phyloP scores from a whole-genome alignment of 2,113 vertebrate species.

The Neogobius melanostomus region DNA sequence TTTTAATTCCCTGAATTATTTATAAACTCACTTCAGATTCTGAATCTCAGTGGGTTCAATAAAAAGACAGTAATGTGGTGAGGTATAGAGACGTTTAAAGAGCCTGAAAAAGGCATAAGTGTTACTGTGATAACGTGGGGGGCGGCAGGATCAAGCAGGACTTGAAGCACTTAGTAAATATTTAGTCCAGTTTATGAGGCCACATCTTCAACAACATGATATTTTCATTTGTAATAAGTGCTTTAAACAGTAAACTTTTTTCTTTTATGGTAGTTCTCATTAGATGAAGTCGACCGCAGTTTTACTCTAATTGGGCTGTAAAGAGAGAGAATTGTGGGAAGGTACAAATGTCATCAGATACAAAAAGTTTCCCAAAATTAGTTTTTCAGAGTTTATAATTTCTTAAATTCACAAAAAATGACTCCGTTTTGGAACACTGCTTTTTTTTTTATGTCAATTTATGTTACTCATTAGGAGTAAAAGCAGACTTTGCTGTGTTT shows the following conservation, averaged over 20 bases:
- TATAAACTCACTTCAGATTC: no score
- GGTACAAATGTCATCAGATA: not conserved
- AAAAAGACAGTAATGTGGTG: no score
- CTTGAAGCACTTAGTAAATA: not conserved
- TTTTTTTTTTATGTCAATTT: not conserved
- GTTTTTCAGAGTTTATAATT: not conserved
- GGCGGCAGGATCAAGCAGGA: no score
- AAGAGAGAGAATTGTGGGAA: not conserved
- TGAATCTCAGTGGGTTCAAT: no score
- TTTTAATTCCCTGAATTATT: no score
- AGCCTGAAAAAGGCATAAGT: no score
- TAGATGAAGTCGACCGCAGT: not conserved
- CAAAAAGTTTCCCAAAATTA: not conserved
- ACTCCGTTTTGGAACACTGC: not conserved
- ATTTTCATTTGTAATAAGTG: not conserved
- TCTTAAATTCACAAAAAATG: not conserved
- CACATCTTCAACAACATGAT: constrained; percentile 5
- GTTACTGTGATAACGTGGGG: no score
- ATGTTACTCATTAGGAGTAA: not conserved
- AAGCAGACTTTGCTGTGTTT: constrained; percentile 1
- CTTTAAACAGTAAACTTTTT: not conserved
- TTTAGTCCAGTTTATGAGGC: constrained; percentile 3
- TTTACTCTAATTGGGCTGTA: constrained; percentile 8
- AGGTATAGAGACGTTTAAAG: no score
- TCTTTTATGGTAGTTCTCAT: not conserved